Conservation (phyloP, 2,888 invertebrate genomes). For the Drosophila demipolita region DNA sequence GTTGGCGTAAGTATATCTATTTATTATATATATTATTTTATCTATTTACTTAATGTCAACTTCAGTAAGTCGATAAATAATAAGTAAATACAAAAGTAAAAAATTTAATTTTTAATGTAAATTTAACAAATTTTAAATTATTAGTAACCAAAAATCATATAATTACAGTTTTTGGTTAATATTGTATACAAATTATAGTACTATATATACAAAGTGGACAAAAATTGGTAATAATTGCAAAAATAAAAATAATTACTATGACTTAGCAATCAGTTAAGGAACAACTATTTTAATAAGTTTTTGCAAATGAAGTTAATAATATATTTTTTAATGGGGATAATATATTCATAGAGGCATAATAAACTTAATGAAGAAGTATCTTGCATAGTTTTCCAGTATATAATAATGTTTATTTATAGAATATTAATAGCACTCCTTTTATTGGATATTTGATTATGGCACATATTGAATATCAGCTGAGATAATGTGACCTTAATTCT, state of each 20-base stretch:
- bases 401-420: not conserved
- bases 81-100: not conserved
- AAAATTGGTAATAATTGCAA: no score
- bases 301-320: no score
- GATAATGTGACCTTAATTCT: not conserved
- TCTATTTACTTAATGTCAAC: not conserved
- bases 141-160: not conserved
- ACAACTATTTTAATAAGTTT: not conserved
- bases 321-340: not conserved
- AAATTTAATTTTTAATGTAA: not conserved
- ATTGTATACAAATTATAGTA: not conserved
- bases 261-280: not conserved
- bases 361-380: not conserved
- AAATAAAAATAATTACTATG: not conserved
- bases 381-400: not conserved
- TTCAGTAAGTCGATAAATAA: not conserved
- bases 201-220: not conserved
- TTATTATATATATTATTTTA: not conserved
- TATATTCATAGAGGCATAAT: not conserved
- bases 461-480: not conserved
- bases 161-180: not conserved
- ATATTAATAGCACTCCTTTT: not conserved
- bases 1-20: slow-evolving; percentile 87
- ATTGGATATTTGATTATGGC: not conserved
- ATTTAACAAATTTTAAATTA: not conserved